Conservation (phyloP, 2,888 invertebrate genomes). For the Formica aserva region DNA sequence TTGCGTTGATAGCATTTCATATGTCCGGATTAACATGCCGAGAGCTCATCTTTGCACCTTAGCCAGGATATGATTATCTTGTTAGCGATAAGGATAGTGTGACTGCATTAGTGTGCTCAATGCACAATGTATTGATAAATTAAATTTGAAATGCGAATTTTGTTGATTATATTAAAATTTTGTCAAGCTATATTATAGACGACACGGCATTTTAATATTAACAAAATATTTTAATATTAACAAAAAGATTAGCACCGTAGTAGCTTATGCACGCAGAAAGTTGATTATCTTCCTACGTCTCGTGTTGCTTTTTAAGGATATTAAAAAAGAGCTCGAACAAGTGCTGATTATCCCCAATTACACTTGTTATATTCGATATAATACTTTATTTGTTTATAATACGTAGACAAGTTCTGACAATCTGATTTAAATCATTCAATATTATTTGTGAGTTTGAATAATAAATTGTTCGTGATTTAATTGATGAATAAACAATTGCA, state of each 20-base stretch:
- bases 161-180: background rate
- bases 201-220: background rate
- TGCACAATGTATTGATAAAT: background rate
- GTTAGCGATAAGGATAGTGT: background rate
- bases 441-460: background rate
- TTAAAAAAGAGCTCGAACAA: background rate
- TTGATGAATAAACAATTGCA: background rate
- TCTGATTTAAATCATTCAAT: background rate
- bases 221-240: background rate
- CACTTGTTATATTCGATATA: background rate
- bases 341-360: background rate
- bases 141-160: background rate
- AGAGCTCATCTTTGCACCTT: background rate
- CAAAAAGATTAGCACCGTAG: too few species aligned
- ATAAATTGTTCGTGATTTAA: constrained; percentile 9
- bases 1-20: background rate
- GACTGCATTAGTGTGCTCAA: background rate
- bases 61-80: background rate
- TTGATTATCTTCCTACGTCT: background rate
- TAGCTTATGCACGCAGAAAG: background rate
- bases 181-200: background rate
- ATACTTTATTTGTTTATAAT: background rate
- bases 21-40: background rate
- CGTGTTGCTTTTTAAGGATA: background rate
- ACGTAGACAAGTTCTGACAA: background rate